Conservation (phyloP, 35 echinoderm and acorn worm genomes). For the Eucidaris tribuloides region DNA sequence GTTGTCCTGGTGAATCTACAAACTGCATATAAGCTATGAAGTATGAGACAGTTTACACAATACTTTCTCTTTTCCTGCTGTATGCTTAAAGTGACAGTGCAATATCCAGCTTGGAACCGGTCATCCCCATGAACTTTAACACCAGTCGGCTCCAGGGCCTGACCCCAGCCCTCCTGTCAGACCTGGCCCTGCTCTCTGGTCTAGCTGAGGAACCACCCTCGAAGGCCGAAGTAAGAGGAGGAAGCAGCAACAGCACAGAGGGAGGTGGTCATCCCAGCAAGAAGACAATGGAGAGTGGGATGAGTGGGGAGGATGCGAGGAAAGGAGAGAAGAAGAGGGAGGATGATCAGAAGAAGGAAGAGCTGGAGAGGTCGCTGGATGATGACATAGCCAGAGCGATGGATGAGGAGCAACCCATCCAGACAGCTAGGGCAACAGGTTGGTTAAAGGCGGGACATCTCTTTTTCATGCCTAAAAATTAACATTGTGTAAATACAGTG, state of each 20-base stretch:
- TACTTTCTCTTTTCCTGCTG: not conserved
- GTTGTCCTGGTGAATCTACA: too few relatives aligned
- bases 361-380: slow-evolving; percentile 88
- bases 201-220: slow-evolving; percentile 54
- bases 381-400: slow-evolving; percentile 90
- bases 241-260: not conserved
- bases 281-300: not conserved
- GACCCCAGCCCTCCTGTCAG: slow-evolving; percentile 49
- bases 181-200: slow-evolving; percentile 79
- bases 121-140: slow-evolving; percentile 68
- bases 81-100: slow-evolving; percentile 75
- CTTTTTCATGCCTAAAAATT: too few relatives aligned
- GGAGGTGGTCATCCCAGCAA: not conserved
- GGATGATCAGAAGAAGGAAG: slow-evolving; percentile 43
- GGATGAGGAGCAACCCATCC: slow-evolving; percentile 66
- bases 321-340: slow-evolving; percentile 29
- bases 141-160: slow-evolving; percentile 64
- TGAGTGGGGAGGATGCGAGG: not conserved
- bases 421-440: slow-evolving; percentile 4
- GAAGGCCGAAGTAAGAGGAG: not conserved
- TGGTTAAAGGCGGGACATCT: too few relatives aligned
- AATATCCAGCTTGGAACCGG: slow-evolving; percentile 76
- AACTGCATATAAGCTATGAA: too few relatives aligned
- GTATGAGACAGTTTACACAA: too few relatives aligned
- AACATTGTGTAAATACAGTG: too few relatives aligned